Evolutionary conservation across 1,140 invertebrate species (phyloP), one percentile per base, ranked within the genome.

Genomic region (Nixonia krombeini): DNA sequence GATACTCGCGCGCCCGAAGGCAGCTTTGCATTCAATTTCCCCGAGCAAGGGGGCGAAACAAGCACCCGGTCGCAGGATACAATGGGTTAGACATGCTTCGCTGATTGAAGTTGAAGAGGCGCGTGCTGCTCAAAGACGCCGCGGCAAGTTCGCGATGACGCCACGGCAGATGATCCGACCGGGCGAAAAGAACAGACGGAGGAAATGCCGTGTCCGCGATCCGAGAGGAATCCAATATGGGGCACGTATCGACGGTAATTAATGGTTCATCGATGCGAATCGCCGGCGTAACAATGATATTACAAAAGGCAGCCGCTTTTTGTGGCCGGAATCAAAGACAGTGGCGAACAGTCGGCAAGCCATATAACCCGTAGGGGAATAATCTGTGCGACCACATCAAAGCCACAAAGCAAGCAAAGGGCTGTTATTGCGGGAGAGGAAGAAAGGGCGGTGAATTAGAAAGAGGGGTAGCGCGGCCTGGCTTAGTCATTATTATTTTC

Each of bases 341-440:
- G 40, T 18, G 8, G 10, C 12, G 23, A 5, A 35, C 13, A n/a
- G n/a, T 35, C 13, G 31, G 31, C 31, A n/a, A 35, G 31, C 12
- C 7, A 35, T 35, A 42, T 40, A 40, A 40, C 37, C 17, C 37
- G n/a, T n/a, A 40, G 10, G 13, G 25, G 49, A 69, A 57, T 59
- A 46, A 63, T 56, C 18, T 31, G 40, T 45, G 56, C 47, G 18
- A 50, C 15, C 41, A 53, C 51, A 41, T 72, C 47, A 58, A 58
- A 71, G 65, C 35, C 26, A 13, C 38, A 29, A 23, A 50, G 38
- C 44, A 15, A 4, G 16, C 2, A 9, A 12, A 15, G 17, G 13
- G 21, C 12, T 29, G 33, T 33, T 40, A 9, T 13, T 33, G 52
- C 7, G 0, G 35, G 3, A 17, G 16, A 18, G 15, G 25, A 23